Base-by-base conservation (phyloP, 2,888 invertebrate species). In the Phasia obesa region DNA sequence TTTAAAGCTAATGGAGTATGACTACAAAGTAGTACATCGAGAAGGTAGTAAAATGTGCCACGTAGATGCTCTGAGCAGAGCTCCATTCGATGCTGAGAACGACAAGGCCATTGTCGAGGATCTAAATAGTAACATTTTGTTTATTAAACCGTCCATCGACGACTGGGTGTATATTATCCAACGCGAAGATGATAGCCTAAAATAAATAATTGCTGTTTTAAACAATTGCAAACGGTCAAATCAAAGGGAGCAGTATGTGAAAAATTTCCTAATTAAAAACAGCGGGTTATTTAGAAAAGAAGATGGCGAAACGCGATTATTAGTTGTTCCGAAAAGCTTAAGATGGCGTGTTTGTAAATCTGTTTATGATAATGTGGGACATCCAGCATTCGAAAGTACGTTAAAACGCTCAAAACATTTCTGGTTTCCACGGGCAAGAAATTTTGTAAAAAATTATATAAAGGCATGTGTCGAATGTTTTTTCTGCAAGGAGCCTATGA, bases 51-150 rank as follows among this genome's bases (percentile, higher is more conserved):
- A n/a, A n/a, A 88, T 90, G 87, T 21, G 74, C 55, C 88, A 89
- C 75, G 88, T 88, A 0, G 89, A 89, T 42, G 84, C 88, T 59
- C 73, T 89, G 73, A 88, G 87, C 81, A 19, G 88, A 79, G 53
- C 62, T 25, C 77, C 84, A 27, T 53, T 64, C 2, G 47, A 27
- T 4, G n/a, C 44, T 19, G 11, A 47, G 19, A 7, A 19, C 9
- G 19, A 53, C 5, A 15, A n/a, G 0, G n/a, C 19, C 2, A n/a
- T n/a, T n/a, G n/a, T n/a, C n/a, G n/a, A n/a, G n/a, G 57, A 57
- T 23, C 31, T 55, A 13, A 23, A 38, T 49, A 5, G 4, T 6
- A 17, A 81, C 75, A 23, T 69, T 51, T 35, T 74, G 75, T 49
- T 62, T 31, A 67, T 84, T 23, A 65, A 35, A 38, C 3, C 27